A percentile compares a stretch with the other conserved stretches of the same genome.
These are phyloP conservation scores for Ploceus nigricollis DNA, from an alignment of 2,113 vertebrate genomes.

Conservation along the genomic window DNA sequence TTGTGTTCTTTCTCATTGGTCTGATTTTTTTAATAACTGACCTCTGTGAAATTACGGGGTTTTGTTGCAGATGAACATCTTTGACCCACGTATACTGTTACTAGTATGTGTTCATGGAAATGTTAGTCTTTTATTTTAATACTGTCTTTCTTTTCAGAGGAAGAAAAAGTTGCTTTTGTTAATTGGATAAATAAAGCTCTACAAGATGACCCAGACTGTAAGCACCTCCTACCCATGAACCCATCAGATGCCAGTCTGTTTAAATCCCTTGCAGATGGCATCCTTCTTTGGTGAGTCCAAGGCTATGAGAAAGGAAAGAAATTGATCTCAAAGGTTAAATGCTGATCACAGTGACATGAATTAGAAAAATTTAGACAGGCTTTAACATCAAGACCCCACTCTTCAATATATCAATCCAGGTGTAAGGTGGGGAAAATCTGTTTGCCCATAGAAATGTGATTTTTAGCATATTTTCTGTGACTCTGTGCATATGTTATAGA, in stretches of 20 bases:
- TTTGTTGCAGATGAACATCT: background rate
- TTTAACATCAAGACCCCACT: background rate
- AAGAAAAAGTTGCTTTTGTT: conserved; percentile 97
- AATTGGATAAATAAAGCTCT: conserved; percentile 98
- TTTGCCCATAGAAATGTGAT: background rate
- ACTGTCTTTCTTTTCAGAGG: conserved; percentile 77
- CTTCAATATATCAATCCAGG: background rate
- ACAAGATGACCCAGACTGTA: conserved; percentile 87
- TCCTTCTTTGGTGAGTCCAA: conserved; percentile 88
- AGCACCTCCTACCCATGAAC: conserved; percentile 90
- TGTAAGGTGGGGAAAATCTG: background rate
- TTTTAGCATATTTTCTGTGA: background rate
- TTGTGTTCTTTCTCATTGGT: background rate
- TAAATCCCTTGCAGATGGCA: conserved; percentile 89
- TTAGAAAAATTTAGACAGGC: background rate
- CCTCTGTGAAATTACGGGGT: background rate
- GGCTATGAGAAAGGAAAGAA: background rate
- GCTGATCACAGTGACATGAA: background rate
- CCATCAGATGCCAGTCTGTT: conserved; percentile 86
- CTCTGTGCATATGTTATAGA: background rate
- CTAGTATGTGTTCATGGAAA: background rate
- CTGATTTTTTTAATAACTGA: background rate
- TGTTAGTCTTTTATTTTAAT: background rate
- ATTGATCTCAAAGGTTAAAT: background rate
- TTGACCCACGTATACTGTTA: background rate